Evolutionary conservation across 2,888 invertebrate species (phyloP).

Genomic region (Parnassius apollo): DNA sequence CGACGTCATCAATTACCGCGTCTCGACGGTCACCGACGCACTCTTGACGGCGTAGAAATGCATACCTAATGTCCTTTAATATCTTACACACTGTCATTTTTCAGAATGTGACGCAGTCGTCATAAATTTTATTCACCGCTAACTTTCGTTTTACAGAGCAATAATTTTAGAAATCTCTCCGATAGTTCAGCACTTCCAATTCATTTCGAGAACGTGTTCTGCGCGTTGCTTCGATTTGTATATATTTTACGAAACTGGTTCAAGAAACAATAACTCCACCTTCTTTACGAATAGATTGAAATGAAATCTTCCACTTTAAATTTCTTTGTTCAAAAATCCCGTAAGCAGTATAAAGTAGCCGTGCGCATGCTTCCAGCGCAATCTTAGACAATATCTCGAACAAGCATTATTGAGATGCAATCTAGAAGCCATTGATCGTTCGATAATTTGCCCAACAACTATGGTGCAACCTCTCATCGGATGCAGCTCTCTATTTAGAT

Average conservation of each 20-base stretch:
- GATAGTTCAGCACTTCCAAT: too few species aligned
- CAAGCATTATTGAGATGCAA: constrained; percentile 77
- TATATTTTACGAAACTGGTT: neutral
- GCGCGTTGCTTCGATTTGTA: neutral
- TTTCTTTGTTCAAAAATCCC: constrained; percentile 41
- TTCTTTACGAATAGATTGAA: constrained; percentile 1
- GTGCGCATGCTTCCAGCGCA: constrained; percentile 57
- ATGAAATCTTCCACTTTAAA: constrained; percentile 7
- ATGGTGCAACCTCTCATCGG: constrained; percentile 72
- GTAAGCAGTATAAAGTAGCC: constrained; percentile 63
- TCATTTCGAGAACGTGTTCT: neutral
- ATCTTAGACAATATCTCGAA: constrained; percentile 66
- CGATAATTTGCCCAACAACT: constrained; percentile 74
- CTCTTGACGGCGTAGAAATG: constrained; percentile 52
- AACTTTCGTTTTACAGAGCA: neutral
- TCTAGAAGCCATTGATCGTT: constrained; percentile 74
- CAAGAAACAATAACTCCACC: constrained; percentile 8
- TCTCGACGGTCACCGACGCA: constrained; percentile 72
- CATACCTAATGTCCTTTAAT: constrained; percentile 66
- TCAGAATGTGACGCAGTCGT: constrained; percentile 6
- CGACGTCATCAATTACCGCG: constrained; percentile 79
- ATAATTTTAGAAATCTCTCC: neutral
- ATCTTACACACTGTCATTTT: constrained; percentile 22
- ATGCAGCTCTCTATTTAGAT: constrained; percentile 61
- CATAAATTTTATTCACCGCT: constrained; percentile 9